Base-by-base conservation (phyloP, 2,888 invertebrate species). In the Cremastobaeus sp. region DNA sequence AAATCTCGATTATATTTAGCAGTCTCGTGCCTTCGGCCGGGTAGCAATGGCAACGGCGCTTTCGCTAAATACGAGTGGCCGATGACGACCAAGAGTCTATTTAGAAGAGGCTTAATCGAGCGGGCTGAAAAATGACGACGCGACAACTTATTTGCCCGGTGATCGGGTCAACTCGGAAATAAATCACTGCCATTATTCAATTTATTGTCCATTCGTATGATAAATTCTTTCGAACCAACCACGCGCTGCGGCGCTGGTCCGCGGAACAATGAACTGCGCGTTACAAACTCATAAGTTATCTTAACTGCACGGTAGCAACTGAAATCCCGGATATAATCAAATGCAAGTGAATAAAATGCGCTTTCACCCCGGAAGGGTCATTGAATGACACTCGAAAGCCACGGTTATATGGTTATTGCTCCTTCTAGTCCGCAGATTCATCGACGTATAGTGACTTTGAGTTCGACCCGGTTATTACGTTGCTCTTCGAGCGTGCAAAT, bases 401-500 rank as follows among this genome's bases (percentile, higher is more conserved):
- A 70, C 43, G 82, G 83, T 86, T 86, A 85, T 85, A 86, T 82
- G 86, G 85, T 86, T 86, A 86, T 86, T 86, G 82, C 85, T 80
- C 77, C 83, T 82, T 34, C 59, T 83, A 82, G 81, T 78, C 78
- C 80, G 76, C 76, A 77, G 74, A 79, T 77, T 76, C 68, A 72
- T 69, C 48, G 77, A 76, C 25, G n/a, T n/a, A 4, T 32, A 50
- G 59, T 34, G 64, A 70, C 59, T 69, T 65, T 12, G 12, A 47
- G 48, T 48, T 41, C 30, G 18, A 14, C 30, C 17, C 20, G 14
- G 11, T 47, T 21, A 39, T 48, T 47, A 21, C 47, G 37, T 11
- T 39, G 35, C 48, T 47, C 30, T 39, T 47, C 45, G 25, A 17
- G 41, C 9, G 21, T 34, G 55, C 34, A 41, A 59, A 43, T 52